phyloP scores from a whole-genome alignment of 2,113 vertebrate species.

The Entomyzon cyanotis region DNA sequence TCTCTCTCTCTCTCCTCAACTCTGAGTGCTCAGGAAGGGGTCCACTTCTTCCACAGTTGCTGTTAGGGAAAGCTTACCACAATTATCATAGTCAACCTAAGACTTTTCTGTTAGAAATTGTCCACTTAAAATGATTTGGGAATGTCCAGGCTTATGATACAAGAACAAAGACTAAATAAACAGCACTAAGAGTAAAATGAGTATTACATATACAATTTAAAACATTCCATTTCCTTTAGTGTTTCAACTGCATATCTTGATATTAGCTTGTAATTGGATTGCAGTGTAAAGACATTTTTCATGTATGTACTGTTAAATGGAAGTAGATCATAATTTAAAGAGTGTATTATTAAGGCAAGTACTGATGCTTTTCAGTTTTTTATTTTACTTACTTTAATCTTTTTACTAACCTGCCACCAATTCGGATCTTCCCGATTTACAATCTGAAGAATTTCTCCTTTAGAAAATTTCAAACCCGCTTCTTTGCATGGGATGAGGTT shows the following conservation, averaged over 20 bases:
- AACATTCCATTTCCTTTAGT: background rate
- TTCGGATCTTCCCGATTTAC: constrained; percentile 97
- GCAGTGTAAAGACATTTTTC: background rate
- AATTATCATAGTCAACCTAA: background rate
- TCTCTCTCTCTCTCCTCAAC: background rate
- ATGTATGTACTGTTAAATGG: background rate
- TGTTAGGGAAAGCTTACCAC: background rate
- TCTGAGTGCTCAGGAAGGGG: background rate
- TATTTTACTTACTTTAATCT: background rate
- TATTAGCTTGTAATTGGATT: background rate
- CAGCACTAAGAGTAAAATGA: background rate
- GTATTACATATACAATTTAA: background rate
- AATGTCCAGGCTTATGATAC: background rate
- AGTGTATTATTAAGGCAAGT: background rate
- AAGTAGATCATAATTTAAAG: background rate
- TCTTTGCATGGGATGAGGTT: constrained; percentile 98
- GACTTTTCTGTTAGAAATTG: background rate
- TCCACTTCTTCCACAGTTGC: background rate
- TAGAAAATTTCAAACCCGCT: constrained; percentile 92
- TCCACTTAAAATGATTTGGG: background rate
- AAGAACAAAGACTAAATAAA: background rate
- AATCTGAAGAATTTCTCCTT: constrained; percentile 95
- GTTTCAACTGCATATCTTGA: background rate
- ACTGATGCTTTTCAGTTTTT: background rate
- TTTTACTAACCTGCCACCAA: constrained; percentile 94